These are phyloP conservation scores for Acheta domesticus DNA, from an alignment of 2,888 invertebrate species.

Conservation along the genomic window DNA sequence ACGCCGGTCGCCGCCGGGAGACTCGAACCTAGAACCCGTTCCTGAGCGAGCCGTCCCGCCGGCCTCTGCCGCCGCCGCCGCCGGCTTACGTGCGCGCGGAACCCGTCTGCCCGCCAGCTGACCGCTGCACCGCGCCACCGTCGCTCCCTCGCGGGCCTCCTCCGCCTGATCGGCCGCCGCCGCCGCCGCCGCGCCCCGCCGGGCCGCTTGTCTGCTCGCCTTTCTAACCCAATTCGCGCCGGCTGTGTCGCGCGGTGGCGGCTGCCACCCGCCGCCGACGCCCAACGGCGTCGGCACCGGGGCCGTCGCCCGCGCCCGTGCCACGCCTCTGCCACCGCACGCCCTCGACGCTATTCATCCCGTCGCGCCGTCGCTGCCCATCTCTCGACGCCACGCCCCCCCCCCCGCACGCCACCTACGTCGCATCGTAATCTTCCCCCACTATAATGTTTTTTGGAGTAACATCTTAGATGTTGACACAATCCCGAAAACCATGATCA, in stretches of 20 bases:
- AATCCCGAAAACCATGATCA: no score
- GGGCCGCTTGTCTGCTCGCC: not conserved
- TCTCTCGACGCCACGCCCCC: not conserved
- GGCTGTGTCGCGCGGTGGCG: not conserved
- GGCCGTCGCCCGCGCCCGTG: not conserved
- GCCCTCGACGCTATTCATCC: not conserved
- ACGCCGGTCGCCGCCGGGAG: no score
- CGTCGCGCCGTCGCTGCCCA: not conserved
- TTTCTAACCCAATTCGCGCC: not conserved
- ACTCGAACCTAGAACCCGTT: constrained; percentile 6
- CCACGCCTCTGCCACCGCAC: not conserved
- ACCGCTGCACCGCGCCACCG: not conserved
- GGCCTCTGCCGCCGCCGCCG: not conserved
- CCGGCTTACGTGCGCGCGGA: not conserved
- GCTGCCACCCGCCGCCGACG: no score
- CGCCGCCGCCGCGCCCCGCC: not conserved
- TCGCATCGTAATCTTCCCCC: no score
- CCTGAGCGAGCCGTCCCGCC: no score
- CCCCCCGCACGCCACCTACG: no score
- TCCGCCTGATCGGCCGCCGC: not conserved
- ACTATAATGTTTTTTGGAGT: no score
- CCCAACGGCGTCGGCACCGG: no score
- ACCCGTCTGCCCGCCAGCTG: constrained; percentile 9
- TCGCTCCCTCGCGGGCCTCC: not conserved
- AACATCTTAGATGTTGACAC: no score